These are phyloP conservation scores for Saccopteryx bilineata DNA, from an alignment of 2,113 vertebrate species.

Conservation along the genomic window DNA sequence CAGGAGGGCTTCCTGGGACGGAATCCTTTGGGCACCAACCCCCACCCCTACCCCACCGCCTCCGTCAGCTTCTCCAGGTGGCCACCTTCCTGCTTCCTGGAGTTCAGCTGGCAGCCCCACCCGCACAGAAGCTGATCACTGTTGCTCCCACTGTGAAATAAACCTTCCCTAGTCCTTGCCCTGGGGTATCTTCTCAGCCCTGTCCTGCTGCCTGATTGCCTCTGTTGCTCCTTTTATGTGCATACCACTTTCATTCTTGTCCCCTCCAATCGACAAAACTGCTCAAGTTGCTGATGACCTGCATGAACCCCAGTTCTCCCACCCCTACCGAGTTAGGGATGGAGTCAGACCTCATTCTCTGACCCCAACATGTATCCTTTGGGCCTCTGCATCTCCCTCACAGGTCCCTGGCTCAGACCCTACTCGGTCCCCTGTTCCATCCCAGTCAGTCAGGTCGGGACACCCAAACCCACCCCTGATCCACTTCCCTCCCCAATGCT, in stretches of 20 bases:
- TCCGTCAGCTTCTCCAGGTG: too few relatives aligned
- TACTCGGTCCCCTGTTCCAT: background rate
- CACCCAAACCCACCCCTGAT: background rate
- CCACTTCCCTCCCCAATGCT: background rate
- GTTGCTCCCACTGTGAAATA: background rate
- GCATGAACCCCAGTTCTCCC: background rate
- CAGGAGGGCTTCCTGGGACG: background rate
- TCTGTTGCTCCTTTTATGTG: background rate
- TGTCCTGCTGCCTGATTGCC: background rate
- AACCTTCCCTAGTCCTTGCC: background rate
- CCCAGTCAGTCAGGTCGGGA: background rate
- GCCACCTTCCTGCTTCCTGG: too few relatives aligned
- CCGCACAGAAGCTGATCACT: background rate
- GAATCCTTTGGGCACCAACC: background rate
- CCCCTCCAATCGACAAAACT: background rate
- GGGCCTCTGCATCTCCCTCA: background rate
- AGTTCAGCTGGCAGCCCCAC: background rate
- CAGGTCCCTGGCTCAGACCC: background rate
- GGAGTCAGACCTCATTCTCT: background rate
- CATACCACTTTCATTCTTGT: background rate
- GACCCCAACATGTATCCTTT: fast-evolving
- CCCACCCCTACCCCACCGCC: background rate
- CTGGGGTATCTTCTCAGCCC: background rate
- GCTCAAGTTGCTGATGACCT: background rate
- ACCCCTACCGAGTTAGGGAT: too few relatives aligned